A percentile compares a stretch with the other conserved stretches of the same genome.
Conservation (phyloP, 1,140 invertebrate genomes). For the Drosophila santomea region DNA sequence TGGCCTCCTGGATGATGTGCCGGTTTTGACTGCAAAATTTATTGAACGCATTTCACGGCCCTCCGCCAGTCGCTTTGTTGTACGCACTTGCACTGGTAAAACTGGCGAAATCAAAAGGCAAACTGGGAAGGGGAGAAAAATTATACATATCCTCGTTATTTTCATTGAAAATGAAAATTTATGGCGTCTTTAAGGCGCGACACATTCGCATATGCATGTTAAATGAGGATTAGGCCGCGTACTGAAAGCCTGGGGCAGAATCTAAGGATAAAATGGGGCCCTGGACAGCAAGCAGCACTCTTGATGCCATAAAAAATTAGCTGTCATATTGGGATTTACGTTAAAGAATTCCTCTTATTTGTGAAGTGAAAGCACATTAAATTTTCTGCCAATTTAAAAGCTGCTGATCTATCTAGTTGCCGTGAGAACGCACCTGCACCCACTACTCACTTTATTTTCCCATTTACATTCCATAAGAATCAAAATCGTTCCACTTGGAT, state of each 20-base stretch:
- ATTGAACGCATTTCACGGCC: constrained; percentile 65
- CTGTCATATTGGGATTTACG: constrained; percentile 65
- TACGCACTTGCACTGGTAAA: constrained; percentile 53
- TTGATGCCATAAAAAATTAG: constrained; percentile 59
- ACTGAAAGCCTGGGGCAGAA: constrained; percentile 18
- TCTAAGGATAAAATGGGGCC: constrained; percentile 6
- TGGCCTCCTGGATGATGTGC: constrained; percentile 25
- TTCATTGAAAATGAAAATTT: constrained; percentile 81
- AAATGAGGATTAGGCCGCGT: constrained; percentile 70
- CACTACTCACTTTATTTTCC: background rate
- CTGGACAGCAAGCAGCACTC: constrained; percentile 4
- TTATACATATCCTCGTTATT: constrained; percentile 63
- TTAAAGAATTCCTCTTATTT: constrained; percentile 26
- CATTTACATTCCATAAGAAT: background rate
- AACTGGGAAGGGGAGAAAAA: constrained; percentile 18
- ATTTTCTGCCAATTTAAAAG: background rate
- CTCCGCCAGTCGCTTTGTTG: constrained; percentile 45
- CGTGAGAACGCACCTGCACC: constrained; percentile 35
- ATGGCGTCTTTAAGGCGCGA: constrained; percentile 77
- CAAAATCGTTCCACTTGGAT: constrained; percentile 4
- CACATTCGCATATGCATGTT: constrained; percentile 76
- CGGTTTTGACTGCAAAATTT: constrained; percentile 72
- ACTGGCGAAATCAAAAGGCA: constrained; percentile 7
- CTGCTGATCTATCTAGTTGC: constrained; percentile 1
- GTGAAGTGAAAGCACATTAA: constrained; percentile 9